Evolutionary conservation across 1,140 invertebrate species (phyloP), one percentile per base, ranked within the genome.

Genomic region (Charaxes varanes): DNA sequence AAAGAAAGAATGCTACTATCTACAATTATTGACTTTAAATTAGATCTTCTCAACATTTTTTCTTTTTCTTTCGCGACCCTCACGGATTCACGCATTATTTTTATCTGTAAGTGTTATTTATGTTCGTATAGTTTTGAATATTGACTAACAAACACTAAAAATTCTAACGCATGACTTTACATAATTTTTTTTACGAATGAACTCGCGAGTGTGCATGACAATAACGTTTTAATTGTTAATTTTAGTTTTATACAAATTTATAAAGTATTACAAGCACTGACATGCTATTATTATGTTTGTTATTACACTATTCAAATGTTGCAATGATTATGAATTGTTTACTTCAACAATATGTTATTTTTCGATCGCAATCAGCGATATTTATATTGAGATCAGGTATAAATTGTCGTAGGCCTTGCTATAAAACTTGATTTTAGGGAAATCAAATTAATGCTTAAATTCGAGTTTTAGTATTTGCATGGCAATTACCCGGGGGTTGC

Each of bases 81-180:
- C 44, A 54, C 33, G 51, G n/a, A 18, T 64, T 66, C 67, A 46
- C 63, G 70, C 56, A 46, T 67, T 57, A 23, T n/a, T 55, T 51
- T 54, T 33, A 33, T 12, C 8, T 32, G n/a, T 18, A 50, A 44
- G 43, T 38, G 34, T 55, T 44, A 33, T 53, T 55, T 44, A 52
- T 50, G 13, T 41, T 53, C 49, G 32, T 52, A 51, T 47, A 44
- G 45, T 69, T 78, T 82, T 79, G 62, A 79, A 76, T 56, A 61
- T 71, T 82, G 76, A 82, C 78, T 82, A 82, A 82, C 76, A 72
- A 62, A 42, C 55, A 79, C 72, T 81, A 79, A 81, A 82, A 45
- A 46, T 78, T 79, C 72, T 79, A 82, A 78, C 63, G 78, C 74
- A 82, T 82, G 76, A 82, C 74, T 54, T 54, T 35, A n/a, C n/a